Conservation (phyloP, 2,113 vertebrate genomes). For the Sarotherodon lohbergeri region DNA sequence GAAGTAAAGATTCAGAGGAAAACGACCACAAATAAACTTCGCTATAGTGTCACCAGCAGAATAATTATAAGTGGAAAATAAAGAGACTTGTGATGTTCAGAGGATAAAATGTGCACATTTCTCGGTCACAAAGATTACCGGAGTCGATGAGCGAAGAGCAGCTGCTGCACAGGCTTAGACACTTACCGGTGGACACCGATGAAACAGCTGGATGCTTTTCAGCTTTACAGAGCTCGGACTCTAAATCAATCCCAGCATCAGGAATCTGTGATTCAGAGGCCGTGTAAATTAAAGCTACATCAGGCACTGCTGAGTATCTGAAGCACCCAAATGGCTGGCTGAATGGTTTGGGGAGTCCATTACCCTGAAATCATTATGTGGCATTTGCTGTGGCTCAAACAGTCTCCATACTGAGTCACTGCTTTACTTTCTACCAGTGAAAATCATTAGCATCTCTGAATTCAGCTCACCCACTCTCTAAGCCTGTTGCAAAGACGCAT, state of each 20-base stretch:
- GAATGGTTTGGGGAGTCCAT: background rate
- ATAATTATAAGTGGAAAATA: background rate
- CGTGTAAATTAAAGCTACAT: background rate
- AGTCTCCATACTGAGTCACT: background rate
- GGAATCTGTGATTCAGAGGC: background rate
- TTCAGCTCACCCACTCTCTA: background rate
- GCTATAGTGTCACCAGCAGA: background rate
- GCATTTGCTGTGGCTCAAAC: background rate
- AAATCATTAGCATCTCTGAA: background rate
- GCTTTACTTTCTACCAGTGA: background rate
- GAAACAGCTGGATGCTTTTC: background rate
- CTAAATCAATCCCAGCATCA: background rate
- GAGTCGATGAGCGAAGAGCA: background rate
- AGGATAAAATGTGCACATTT: background rate
- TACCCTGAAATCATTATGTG: background rate
- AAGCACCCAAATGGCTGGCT: background rate
- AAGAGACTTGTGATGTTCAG: background rate
- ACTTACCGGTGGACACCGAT: background rate
- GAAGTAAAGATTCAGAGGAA: constrained; percentile 14
- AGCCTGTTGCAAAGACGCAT: background rate
- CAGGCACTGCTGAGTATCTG: background rate
- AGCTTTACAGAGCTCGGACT: background rate
- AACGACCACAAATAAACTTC: constrained; percentile 5
- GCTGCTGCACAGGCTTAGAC: background rate
- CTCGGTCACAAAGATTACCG: background rate